phyloP scores from a whole-genome alignment of 2,888 invertebrate species.

The Xestia xanthographa region DNA sequence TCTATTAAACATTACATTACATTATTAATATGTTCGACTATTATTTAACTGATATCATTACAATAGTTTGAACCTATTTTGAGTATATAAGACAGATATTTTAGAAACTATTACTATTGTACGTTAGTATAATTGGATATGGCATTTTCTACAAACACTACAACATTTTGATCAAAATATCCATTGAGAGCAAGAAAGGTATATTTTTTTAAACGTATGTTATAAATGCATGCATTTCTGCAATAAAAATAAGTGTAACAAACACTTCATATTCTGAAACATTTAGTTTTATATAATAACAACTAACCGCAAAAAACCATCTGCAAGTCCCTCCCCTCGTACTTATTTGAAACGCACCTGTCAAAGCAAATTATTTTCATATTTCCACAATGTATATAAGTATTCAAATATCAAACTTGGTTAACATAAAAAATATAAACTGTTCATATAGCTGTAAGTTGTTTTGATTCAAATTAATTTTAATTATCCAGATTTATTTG shows the following conservation, averaged over 20 bases:
- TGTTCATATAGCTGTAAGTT: background rate
- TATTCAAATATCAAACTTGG: conserved; percentile 2
- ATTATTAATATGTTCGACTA: background rate
- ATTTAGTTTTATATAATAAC: conserved; percentile 10
- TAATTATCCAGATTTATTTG: background rate
- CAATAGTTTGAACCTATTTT: conserved; percentile 4
- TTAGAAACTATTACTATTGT: background rate
- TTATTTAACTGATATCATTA: background rate
- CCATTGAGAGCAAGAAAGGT: conserved; percentile 5
- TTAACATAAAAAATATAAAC: conserved; percentile 1
- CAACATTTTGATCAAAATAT: conserved; percentile 4
- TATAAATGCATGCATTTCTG: conserved; percentile 30
- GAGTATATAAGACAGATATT: conserved; percentile 1
- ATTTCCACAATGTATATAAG: conserved; percentile 8
- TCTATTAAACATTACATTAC: background rate
- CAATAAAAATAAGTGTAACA: conserved; percentile 37
- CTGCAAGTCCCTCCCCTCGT: background rate
- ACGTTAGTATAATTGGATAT: background rate
- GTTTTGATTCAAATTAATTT: background rate
- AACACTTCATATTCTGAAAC: conserved; percentile 13
- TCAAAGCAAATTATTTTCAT: conserved; percentile 61
- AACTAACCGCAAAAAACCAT: background rate
- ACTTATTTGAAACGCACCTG: conserved; percentile 33
- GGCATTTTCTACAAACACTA: conserved; percentile 9
- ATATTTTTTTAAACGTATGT: background rate